Percentiles rank a stretch among this genome's conserved stretches.
These are phyloP conservation scores for Coptodon bakossiorum DNA, from an alignment of 2,113 vertebrate species.

Conservation along the genomic window DNA sequence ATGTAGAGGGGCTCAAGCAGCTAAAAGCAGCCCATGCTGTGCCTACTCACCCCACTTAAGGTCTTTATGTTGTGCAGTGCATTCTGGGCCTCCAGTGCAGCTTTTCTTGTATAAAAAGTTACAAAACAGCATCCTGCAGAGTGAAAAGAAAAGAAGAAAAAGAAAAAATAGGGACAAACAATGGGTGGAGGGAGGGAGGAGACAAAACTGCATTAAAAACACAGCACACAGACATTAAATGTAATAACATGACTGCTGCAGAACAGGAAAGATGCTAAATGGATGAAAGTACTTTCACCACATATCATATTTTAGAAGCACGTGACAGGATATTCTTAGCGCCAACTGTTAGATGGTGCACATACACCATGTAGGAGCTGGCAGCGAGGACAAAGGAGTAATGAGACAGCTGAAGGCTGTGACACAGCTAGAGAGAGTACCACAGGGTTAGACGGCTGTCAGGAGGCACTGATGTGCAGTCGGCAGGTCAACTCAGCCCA, in stretches of 20 bases:
- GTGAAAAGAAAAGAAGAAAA: background rate
- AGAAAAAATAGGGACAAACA: constrained; percentile 8
- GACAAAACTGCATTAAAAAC: constrained; percentile 30
- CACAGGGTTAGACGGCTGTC: constrained; percentile 16
- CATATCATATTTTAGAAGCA: constrained; percentile 27
- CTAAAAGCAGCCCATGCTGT: constrained; percentile 39
- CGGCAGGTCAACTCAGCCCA: constrained; percentile 10
- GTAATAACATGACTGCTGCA: background rate
- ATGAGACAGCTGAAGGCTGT: constrained; percentile 26
- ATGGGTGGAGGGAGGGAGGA: background rate
- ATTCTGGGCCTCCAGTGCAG: constrained; percentile 98
- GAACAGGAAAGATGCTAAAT: constrained; percentile 1
- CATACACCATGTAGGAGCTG: constrained; percentile 7
- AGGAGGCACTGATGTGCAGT: constrained; percentile 7
- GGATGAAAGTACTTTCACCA: background rate
- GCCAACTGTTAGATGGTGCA: background rate
- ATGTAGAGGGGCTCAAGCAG: constrained; percentile 34
- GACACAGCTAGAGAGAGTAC: constrained; percentile 25
- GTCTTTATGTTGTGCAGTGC: constrained; percentile 99
- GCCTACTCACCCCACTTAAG: constrained; percentile 98
- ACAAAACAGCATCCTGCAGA: constrained; percentile 98
- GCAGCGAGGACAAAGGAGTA: constrained; percentile 18
- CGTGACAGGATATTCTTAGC: constrained; percentile 42
- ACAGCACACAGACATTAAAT: constrained; percentile 7
- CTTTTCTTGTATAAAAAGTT: constrained; percentile 99